A percentile compares a stretch with the other conserved stretches of the same genome.
Evolutionary conservation across 2,113 vertebrate species (phyloP).

Genomic region (Mirounga angustirostris): DNA sequence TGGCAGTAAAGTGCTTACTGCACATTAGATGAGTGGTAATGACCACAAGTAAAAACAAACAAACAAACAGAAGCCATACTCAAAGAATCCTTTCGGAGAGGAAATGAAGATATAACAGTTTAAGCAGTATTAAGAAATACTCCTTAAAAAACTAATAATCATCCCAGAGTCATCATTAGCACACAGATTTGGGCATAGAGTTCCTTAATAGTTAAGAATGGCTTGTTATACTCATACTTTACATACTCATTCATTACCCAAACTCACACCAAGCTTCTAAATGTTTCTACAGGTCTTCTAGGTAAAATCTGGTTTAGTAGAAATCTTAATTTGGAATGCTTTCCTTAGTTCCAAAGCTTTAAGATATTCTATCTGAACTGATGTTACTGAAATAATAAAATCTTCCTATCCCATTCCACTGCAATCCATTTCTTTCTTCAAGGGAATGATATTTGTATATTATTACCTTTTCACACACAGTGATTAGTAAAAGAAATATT

Average conservation of each 20-base stretch:
- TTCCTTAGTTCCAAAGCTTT: background rate
- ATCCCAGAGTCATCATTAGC: background rate
- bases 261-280: background rate
- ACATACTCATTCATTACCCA: background rate
- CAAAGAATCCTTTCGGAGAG: background rate
- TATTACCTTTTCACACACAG: background rate
- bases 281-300: background rate
- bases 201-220: background rate
- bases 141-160: background rate
- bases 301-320: background rate
- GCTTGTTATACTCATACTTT: background rate
- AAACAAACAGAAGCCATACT: background rate
- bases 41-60: background rate
- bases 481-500: background rate
- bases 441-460: background rate
- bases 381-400: background rate
- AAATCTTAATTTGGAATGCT: background rate
- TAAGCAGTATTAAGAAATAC: constrained; percentile 17
- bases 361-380: background rate
- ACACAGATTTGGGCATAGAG: background rate
- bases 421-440: background rate
- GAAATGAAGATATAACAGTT: background rate
- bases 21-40: background rate
- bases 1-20: background rate
- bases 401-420: background rate